Evolutionary conservation across 2,888 invertebrate species (phyloP).

Genomic region (Caradrina kadenii): DNA sequence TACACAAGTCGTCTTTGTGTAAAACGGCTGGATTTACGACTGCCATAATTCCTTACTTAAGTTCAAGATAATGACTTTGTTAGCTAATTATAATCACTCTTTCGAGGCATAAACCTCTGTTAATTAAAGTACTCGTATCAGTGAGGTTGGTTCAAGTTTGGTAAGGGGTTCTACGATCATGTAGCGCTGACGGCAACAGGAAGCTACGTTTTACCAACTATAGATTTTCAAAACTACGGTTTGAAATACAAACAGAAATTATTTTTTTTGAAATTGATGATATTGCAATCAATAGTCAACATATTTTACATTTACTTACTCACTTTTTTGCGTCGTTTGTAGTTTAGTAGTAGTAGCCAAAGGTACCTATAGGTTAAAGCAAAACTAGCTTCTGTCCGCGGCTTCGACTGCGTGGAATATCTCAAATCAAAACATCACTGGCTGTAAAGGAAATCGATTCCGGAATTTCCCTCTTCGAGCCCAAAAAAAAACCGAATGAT

Average conservation of each 20-base stretch:
- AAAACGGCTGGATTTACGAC: slow-evolving; percentile 19
- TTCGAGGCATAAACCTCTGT: background rate
- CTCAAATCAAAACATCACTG: background rate
- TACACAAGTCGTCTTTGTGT: slow-evolving; percentile 23
- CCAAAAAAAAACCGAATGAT: background rate
- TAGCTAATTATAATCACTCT: slow-evolving; percentile 25
- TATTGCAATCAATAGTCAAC: background rate
- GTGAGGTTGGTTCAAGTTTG: background rate
- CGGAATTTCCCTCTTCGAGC: background rate
- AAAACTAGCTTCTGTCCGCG: background rate
- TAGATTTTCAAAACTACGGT: too few species aligned
- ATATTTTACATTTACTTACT: too few species aligned
- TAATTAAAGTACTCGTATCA: background rate
- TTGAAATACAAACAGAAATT: background rate
- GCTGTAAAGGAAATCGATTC: slow-evolving; percentile 2
- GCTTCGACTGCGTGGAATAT: too few species aligned
- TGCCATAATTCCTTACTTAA: slow-evolving; percentile 18
- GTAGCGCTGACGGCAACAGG: slow-evolving; percentile 1
- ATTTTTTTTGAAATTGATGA: background rate
- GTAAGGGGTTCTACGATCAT: background rate
- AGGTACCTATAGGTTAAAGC: background rate
- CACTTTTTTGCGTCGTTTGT: background rate
- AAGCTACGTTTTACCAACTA: slow-evolving; percentile 38
- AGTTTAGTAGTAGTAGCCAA: background rate
- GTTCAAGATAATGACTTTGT: slow-evolving; percentile 19